Evolutionary conservation across 1,140 invertebrate species (phyloP), one percentile per base, ranked within the genome.

Genomic region (Dinoponera quadriceps): DNA sequence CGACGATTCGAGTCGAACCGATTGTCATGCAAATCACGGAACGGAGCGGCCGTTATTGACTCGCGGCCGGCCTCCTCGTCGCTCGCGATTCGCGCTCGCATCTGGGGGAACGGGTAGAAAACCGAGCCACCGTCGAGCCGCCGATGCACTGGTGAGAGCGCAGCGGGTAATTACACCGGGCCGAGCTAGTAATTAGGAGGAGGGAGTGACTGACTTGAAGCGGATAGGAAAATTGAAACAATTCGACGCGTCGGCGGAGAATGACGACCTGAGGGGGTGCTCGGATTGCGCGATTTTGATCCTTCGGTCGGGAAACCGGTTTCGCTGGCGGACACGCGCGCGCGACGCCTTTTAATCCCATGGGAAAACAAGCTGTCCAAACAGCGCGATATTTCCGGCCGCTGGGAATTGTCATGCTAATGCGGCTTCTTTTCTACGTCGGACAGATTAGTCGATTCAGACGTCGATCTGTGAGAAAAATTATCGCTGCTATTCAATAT

Each of bases 1-100:
- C 75, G 86, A 78, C 71, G 72, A 86, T 88, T 78, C 83, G 75
- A 87, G 72, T 78, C 78, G 63, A 60, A 63, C 77, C 91, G 92
- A 93, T 92, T 93, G 91, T 93, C 90, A 92, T 93, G 92, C 91
- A 92, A 92, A 93, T 93, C 89, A 87, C 83, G 89, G 81, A 71
- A 82, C 86, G 87, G 87, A 86, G 73, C 84, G 81, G 80, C 82
- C 85, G 85, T 92, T 93, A 93, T 93, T 91, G 91, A 92, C 90
- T 90, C 89, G 78, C 73, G 83, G 85, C 85, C 77, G 87, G 65
- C 71, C 48, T 55, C 72, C 49, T 59, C 65, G 75, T 51, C 62
- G 55, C 51, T 22, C n/a, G 48, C 82, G 81, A 82, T 90, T 89
- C 82, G 78, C 83, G 86, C 69, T 71, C 65, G 49, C 63, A 29